Evolutionary conservation across 2,888 invertebrate species (phyloP), one percentile per base, ranked within the genome.

Genomic region (Furcula furcula): DNA sequence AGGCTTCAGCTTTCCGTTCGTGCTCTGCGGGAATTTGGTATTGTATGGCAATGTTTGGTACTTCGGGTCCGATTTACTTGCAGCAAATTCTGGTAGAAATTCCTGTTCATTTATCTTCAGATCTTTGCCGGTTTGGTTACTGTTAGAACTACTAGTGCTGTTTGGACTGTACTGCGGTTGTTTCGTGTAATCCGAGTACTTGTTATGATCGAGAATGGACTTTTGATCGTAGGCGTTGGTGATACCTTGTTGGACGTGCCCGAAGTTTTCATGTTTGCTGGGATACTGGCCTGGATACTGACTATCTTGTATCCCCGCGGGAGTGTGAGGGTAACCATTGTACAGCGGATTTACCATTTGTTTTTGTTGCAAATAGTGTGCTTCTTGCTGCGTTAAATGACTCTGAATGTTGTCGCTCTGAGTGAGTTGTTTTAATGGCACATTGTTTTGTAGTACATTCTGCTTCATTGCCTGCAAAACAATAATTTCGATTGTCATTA

Each of bases 11-110:
- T 87, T 86, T 21, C 78, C 81, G 36, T 81, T 83, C 33, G 73
- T 71, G 51, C 85, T 74, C 78, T 92, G 93, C 85, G 93, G 92
- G 75, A 95, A 95, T 81, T 96, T 97, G 20, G 94, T 95, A 73
- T 94, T 97, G 84, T 96, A 95, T 57, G 97, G 97, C 80, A 97
- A 88, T 15, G 96, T 96, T 89, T 97, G 97, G 88, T 95, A 97
- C 83, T 96, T 98, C 23, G 94, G 96, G 78, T 97, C 96, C 35
- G 94, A 94, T 76, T 96, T 96, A 65, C 93, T 95, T 14, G 94
- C 92, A 40, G 92, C 92, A 68, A 95, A 94, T 65, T 94, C 92
- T 35, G 92, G 91, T 11, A 91, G 79, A 50, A 88, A 89, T 60
- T 92, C 91, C 60, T 88, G 89, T 59, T 86, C 90, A 52, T 82